Base-by-base conservation (phyloP, 2,797 vertebrate genomes). In the Sebastolobus altivelis region DNA sequence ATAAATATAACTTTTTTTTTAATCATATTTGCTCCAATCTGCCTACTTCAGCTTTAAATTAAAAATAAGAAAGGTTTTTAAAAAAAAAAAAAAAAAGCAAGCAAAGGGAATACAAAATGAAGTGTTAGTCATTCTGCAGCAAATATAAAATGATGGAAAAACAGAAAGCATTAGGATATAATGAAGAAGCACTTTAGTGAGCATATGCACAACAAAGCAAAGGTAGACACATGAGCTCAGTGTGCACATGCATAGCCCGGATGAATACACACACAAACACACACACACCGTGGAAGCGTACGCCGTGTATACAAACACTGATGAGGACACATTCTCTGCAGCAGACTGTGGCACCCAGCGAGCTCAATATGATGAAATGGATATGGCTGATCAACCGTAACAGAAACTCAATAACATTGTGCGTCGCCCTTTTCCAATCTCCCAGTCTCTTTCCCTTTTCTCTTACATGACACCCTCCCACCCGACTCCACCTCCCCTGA, bases 301-400 rank as follows among this genome's bases (percentile, higher is more conserved):
- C 54, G 20, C 7, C 4, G 12, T 67, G 79, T 43, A 37, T 75
- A 86, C 84, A 83, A 83, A 80, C 75, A 72, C 37, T 79, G 87
- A 90, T 87, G 75, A 90, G 80, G 80, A 88, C 72, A 82, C 11
- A 83, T 84, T 78, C 72, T 75, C 84, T 85, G 89, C 87, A 81
- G 87, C 79, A 88, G 80, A 85, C 83, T 77, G 85, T 83, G 88
- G 80, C 62, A 76, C 49, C 68, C 68, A 72, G 77, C 84, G 72
- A 79, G 78, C 84, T 69, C 86, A 16, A 87, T 89, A 94, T 94
- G 87, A 95, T 93, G 87, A 93, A 95, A 94, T 83, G 93, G 93
- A 91, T 94, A 88, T 88, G 87, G 80, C 86, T 90, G 93, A 95
- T 79, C 93, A 91, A 93, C 82, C 87, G 87, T 86, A 82, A 77